Conservation (phyloP, 2,113 vertebrate species). For the Synchiropus splendidus region DNA sequence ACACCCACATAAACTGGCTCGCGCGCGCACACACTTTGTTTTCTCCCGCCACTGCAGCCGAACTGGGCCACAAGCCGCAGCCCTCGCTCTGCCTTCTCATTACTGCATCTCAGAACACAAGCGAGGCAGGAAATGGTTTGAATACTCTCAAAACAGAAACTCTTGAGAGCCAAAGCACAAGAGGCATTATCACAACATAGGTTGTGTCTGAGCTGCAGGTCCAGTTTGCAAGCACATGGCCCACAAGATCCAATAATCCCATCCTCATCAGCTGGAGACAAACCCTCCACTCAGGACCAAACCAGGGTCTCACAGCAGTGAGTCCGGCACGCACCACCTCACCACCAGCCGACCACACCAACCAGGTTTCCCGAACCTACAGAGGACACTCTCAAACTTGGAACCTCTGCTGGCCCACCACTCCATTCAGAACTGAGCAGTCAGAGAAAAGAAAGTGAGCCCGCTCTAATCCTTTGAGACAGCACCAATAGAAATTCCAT, state of each 20-base stretch:
- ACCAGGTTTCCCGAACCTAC: too few species aligned
- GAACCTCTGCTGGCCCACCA: not conserved
- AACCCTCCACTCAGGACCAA: too few species aligned
- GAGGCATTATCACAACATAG: too few species aligned
- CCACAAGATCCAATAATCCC: too few species aligned
- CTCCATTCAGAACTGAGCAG: constrained; percentile 39
- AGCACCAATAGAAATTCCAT: constrained; percentile 52
- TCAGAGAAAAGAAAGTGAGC: constrained; percentile 45
- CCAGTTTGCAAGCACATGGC: too few species aligned
- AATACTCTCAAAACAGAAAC: constrained; percentile 13
- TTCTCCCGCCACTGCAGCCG: constrained; percentile 39
- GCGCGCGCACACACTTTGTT: constrained; percentile 24
- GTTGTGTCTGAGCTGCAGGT: too few species aligned
- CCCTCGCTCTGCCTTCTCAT: constrained; percentile 37
- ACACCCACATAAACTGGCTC: constrained; percentile 6
- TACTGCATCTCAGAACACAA: constrained; percentile 22
- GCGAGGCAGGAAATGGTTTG: constrained; percentile 20
- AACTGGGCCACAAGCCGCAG: constrained; percentile 27
- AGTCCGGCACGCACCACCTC: too few species aligned
- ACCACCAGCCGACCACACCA: too few species aligned
- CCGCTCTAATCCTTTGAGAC: constrained; percentile 54
- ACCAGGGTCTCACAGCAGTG: too few species aligned
- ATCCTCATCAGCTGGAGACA: too few species aligned
- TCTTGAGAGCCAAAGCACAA: not conserved
- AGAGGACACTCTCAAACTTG: too few species aligned